Base-by-base conservation (phyloP, 1,140 invertebrate genomes). In the Chrysomallon squamiferum region DNA sequence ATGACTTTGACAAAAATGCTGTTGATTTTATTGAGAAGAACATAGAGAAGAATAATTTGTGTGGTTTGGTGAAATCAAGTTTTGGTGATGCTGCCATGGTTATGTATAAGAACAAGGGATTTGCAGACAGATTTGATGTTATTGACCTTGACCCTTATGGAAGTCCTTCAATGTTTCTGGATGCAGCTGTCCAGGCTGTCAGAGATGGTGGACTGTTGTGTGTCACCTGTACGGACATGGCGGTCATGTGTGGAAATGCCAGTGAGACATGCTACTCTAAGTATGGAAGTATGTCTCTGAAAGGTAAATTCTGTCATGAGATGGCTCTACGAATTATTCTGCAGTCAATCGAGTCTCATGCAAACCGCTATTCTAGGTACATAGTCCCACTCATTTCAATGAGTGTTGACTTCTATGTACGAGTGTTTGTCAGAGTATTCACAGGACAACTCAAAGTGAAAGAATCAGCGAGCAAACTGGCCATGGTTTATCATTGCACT, bases 81-180 rank as follows among this genome's bases (percentile, higher is more conserved):
- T 76, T 60, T 67, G 76, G 70, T 30, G 84, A 86, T 75, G 84
- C 84, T 30, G 70, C 78, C 0, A 81, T 84, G 76, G 65, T 80
- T 15, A 84, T 85, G 86, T 80, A 96, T 74, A 86, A 91, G 72
- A 90, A 92, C 73, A 89, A 90, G 61, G 86, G 86, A 62, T 76
- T 79, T 11, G 81, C 87, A n/a, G 87, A 92, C 61, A 88, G 90
- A 41, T 98, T 97, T 85, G 90, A 97, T 82, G 94, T 91, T 0
- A 90, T 99, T 62, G 98, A 99, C 84, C 84, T 99, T 38, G 98
- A 99, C 87, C 98, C 98, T 0, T 99, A 99, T 82, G 98, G 98
- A 6, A 95, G 94, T 79, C 94, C 97, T 22, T 91, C 94, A 2
- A 90, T 90, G 56, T 99, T 99, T 86, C 87, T 99, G 0, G 97